Evolutionary conservation across 1,140 invertebrate species (phyloP), one percentile per base, ranked within the genome.

Genomic region (Papilio helenus): DNA sequence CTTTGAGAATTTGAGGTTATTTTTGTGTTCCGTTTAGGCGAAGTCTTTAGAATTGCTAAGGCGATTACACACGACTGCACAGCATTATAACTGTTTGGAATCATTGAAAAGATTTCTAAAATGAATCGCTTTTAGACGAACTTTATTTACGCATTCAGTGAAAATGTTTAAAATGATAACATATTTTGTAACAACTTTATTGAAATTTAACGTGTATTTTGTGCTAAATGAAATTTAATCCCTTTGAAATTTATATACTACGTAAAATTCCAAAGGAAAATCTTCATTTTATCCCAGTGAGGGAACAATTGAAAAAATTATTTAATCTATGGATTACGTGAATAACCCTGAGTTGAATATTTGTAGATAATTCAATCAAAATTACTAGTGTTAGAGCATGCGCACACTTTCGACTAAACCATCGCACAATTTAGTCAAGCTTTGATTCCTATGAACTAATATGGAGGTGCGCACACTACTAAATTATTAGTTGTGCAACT

Each of bases 31-130:
- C 79, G 39, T 29, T 58, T 76, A 76, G 29, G n/a, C n/a, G n/a
- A 77, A 80, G 82, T 79, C 82, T 83, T 80, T 80, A 82, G 80
- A 83, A 85, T 80, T 82, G 55, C 34, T 83, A 85, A 85, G 82
- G 71, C 79, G 84, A 85, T 85, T 83, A 85, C 79, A 81, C 23
- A 55, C 65, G 76, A 51, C 55, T 77, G 76, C 76, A 61, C 76
- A 77, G 39, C 34, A 46, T 77, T 61, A 77, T 77, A 77, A 61
- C 76, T 77, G 76, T 20, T 65, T 46, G 34, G 39, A 23, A 76
- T 39, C 8, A 65, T 61, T 77, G 18, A 42, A n/a, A 77, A 77
- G 34, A 58, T 61, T n/a, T 81, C 80, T 81, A 61, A 78, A 49
- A 81, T 68, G 18, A 23, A 61, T 58, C n/a, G 4, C 5, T 34